Conservation (phyloP, 1,140 invertebrate genomes). For the Campoletis sonorensis region DNA sequence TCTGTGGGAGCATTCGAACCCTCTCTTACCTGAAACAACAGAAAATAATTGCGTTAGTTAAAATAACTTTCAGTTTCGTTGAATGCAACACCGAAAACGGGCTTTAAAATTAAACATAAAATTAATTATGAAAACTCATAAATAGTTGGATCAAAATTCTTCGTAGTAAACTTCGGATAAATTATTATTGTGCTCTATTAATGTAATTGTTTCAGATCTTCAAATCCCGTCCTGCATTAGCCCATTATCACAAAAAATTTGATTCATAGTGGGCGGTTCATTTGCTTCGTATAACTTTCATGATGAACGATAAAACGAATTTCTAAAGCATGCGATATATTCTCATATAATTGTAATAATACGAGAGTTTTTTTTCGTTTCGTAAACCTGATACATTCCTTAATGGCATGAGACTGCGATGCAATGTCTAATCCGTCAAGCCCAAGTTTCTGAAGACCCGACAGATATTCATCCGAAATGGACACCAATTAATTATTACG, state of each 20-base stretch:
- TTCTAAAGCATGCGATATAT: background rate
- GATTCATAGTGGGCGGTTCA: too few relatives aligned
- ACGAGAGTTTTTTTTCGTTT: background rate
- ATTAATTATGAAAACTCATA: background rate
- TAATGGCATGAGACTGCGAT: background rate
- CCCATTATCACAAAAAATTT: background rate
- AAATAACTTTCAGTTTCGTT: constrained; percentile 40
- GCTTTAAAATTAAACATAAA: background rate
- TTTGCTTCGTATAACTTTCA: too few relatives aligned
- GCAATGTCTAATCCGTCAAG: constrained; percentile 28
- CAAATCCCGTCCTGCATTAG: too few relatives aligned
- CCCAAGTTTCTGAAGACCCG: constrained; percentile 4
- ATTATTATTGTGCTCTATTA: too few relatives aligned
- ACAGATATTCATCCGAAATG: constrained; percentile 12
- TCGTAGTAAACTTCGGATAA: too few relatives aligned
- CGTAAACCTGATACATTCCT: too few relatives aligned
- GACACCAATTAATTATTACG: constrained; percentile 18
- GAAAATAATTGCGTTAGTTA: constrained; percentile 70
- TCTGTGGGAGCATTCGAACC: constrained; percentile 32
- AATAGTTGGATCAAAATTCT: background rate
- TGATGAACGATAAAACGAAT: too few relatives aligned
- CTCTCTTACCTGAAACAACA: constrained; percentile 72
- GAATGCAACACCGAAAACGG: background rate
- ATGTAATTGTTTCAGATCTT: too few relatives aligned
- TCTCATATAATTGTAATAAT: background rate